Evolutionary conservation across 1,140 invertebrate species (phyloP).

Genomic region (Samia ricini): DNA sequence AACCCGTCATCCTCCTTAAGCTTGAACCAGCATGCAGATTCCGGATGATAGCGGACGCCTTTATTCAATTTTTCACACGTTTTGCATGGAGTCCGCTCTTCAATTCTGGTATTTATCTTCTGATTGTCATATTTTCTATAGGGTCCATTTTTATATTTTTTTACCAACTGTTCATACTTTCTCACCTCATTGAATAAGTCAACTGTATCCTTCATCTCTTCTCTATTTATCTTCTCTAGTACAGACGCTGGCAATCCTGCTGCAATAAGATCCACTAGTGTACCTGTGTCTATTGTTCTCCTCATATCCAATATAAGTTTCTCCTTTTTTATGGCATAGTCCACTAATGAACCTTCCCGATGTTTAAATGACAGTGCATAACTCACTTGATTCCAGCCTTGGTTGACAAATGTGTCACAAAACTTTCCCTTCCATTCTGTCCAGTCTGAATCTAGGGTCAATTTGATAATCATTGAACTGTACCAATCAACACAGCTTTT

Average conservation of each 20-base stretch:
- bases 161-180: slow-evolving; percentile 36
- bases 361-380: slow-evolving; percentile 42
- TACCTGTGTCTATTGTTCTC: slow-evolving; percentile 32
- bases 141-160: slow-evolving; percentile 19
- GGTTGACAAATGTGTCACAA: slow-evolving; percentile 39
- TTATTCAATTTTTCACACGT: too few species aligned
- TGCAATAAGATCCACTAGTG: slow-evolving; percentile 40
- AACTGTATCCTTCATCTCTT: slow-evolving; percentile 29
- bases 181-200: slow-evolving; percentile 34
- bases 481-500: slow-evolving; percentile 52
- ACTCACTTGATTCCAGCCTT: slow-evolving; percentile 29
- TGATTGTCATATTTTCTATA: slow-evolving; percentile 10
- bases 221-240: slow-evolving; percentile 37
- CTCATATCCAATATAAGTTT: slow-evolving; percentile 33
- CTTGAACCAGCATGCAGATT: too few species aligned
- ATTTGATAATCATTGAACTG: slow-evolving; percentile 40
- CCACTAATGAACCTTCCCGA: slow-evolving; percentile 32
- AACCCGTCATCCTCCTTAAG: too few species aligned
- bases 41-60: too few species aligned
- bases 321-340: slow-evolving; percentile 40
- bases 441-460: too few species aligned
- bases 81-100: too few species aligned
- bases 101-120: too few species aligned
- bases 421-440: slow-evolving; percentile 40
- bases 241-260: slow-evolving; percentile 43